Evolutionary conservation across 2,888 invertebrate species (phyloP), one percentile per base, ranked within the genome.

Genomic region (Lutraria lutraria): DNA sequence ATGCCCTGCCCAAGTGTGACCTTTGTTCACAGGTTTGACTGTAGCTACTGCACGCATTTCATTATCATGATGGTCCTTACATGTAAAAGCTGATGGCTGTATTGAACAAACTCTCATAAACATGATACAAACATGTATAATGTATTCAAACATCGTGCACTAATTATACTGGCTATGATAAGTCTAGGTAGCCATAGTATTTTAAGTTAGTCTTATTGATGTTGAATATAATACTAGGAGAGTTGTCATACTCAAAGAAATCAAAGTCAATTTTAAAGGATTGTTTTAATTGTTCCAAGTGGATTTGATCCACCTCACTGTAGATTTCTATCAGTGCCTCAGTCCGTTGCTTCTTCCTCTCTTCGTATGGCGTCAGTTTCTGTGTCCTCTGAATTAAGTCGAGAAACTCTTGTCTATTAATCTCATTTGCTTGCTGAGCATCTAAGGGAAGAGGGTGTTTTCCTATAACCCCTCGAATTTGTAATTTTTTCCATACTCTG

Each of bases 401-500:
- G 21, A 92, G 81, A 68, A 92, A 91, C 34, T 91, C 87, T 31
- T 88, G 76, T 43, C 63, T 53, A 29, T 87, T 85, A 31, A 92
- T 91, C n/a, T 81, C 60, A 19, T 89, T 80, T 0, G 92, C 83
- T 60, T 92, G 80, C 25, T 54, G 52, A 43, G 72, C 60, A 19
- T 79, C 87, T 53, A 92, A 72, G 16, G 92, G 92, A 81, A 90
- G 88, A 63, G 86, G 56, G 2, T 90, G 56, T 52, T 90, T 90
- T 3, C 92, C 92, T 19, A 92, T 90, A 19, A 92, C 89, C 0
- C 90, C 92, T 6, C 92, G 88, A 15, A 92, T 91, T 56, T 92
- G 92, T 43, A 92, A 76, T 60, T 92, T 92, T 79, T 87, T 87
- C 92, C 92, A 92, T n/a, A 91, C 87, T 54, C 91, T 81, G 53